Evolutionary conservation across 2,888 invertebrate species (phyloP).

Genomic region (Perithous albicinctus): DNA sequence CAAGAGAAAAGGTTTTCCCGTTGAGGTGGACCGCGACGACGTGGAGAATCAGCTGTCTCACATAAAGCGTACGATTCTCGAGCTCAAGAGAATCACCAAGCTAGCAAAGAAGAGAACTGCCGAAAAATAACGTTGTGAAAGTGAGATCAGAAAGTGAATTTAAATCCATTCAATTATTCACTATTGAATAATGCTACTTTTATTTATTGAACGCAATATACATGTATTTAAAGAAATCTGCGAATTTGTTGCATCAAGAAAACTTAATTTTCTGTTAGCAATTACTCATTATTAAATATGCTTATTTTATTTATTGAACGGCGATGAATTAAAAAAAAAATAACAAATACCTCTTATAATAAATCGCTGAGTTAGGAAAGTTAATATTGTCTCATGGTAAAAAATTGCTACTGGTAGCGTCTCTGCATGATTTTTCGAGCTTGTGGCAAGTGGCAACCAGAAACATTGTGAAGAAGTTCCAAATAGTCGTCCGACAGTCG

Average conservation of each 20-base stretch:
- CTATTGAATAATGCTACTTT: not conserved
- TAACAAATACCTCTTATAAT: conserved; percentile 16
- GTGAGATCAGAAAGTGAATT: no score
- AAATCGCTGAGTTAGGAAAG: not conserved
- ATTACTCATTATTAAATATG: not conserved
- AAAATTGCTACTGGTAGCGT: conserved; percentile 83
- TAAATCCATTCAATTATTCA: not conserved
- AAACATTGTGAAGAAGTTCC: conserved; percentile 85
- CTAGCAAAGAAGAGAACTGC: conserved; percentile 83
- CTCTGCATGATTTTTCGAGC: conserved; percentile 86
- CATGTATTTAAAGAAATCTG: no score
- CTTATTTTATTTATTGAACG: not conserved
- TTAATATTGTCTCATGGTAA: not conserved
- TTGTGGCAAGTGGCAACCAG: conserved; percentile 86
- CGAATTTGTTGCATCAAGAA: not conserved
- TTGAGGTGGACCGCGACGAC: conserved; percentile 84
- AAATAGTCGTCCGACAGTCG: conserved; percentile 81
- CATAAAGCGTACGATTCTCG: conserved; percentile 87
- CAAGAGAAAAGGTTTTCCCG: conserved; percentile 85
- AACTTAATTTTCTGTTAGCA: not conserved
- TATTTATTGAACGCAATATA: no score
- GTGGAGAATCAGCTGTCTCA: conserved; percentile 88
- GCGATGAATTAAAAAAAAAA: conserved; percentile 1
- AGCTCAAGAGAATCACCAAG: conserved; percentile 85
- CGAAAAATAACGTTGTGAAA: not conserved